Evolutionary conservation across 64 coral and sea anemone species (phyloP).

Genomic region (Anthopleura sola): DNA sequence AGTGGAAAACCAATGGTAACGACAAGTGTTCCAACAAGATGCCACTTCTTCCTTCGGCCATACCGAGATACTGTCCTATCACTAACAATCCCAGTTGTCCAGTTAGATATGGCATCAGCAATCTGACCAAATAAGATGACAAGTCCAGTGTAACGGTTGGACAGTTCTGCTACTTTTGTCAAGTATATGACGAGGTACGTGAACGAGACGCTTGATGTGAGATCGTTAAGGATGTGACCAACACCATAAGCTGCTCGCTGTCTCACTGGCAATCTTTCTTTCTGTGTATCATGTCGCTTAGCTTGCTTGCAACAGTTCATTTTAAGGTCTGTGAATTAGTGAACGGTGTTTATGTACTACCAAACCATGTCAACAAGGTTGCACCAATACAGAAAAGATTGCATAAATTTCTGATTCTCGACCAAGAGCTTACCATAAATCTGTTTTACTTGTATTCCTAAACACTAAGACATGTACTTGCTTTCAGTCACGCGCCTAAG

Average conservation of each 20-base stretch:
- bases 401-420: no score
- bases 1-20: slow-evolving; percentile 43
- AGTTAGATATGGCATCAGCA: slow-evolving; percentile 51
- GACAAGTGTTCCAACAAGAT: slow-evolving; percentile 51
- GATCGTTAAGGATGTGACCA: slow-evolving; percentile 65
- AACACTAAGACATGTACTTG: no score
- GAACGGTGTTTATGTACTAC: no score
- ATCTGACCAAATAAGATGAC: slow-evolving; percentile 63
- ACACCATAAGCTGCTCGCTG: slow-evolving; percentile 50
- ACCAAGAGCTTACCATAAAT: no score
- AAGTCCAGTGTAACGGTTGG: slow-evolving; percentile 40
- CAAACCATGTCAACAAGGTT: no score
- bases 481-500: no score
- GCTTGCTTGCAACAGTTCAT: no score
- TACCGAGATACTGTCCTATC: slow-evolving; percentile 57
- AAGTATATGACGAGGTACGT: slow-evolving; percentile 65
- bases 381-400: no score
- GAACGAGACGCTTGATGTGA: slow-evolving; percentile 59
- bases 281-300: neutral
- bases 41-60: slow-evolving; percentile 65
- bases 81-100: slow-evolving; percentile 54
- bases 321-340: no score
- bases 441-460: no score
- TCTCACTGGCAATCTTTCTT: slow-evolving; percentile 34
- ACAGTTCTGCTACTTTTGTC: slow-evolving; percentile 58